Evolutionary conservation across 2,113 vertebrate genomes (phyloP).

Genomic region (Rhabdomys dilectus): DNA sequence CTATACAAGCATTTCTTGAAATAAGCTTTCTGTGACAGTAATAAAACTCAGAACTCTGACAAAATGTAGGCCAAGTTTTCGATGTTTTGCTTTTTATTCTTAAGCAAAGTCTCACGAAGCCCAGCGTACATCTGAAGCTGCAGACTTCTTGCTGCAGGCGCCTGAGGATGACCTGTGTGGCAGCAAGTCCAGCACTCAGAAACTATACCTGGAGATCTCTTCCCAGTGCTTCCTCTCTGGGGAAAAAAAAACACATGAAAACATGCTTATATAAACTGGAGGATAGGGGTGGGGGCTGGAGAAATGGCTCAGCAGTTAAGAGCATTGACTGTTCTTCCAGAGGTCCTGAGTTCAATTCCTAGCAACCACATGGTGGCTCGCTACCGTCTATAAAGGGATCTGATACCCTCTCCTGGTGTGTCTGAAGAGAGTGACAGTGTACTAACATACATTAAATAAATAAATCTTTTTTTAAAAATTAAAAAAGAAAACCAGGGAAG

Average conservation of each 20-base stretch:
- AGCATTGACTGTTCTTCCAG: background rate
- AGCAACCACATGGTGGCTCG: too few species aligned
- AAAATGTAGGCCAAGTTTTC: background rate
- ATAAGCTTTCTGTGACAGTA: background rate
- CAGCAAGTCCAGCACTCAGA: background rate
- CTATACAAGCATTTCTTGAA: background rate
- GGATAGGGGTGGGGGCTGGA: too few species aligned
- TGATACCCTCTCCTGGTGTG: too few species aligned
- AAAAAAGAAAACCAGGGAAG: background rate
- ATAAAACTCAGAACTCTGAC: background rate
- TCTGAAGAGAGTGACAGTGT: too few species aligned
- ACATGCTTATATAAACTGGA: background rate
- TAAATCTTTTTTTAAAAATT: too few species aligned
- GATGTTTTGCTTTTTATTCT: background rate
- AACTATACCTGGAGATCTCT: background rate
- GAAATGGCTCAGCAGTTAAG: background rate
- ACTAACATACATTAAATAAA: too few species aligned
- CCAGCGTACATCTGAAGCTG: too few species aligned
- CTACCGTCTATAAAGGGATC: too few species aligned
- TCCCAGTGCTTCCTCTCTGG: background rate
- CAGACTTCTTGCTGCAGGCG: too few species aligned
- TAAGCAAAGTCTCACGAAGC: too few species aligned
- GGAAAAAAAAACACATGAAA: background rate
- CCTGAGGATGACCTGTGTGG: background rate
- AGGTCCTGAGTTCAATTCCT: too few species aligned